Conservation (phyloP, 2,888 invertebrate species). For the Cryptophagus acutangulus region DNA sequence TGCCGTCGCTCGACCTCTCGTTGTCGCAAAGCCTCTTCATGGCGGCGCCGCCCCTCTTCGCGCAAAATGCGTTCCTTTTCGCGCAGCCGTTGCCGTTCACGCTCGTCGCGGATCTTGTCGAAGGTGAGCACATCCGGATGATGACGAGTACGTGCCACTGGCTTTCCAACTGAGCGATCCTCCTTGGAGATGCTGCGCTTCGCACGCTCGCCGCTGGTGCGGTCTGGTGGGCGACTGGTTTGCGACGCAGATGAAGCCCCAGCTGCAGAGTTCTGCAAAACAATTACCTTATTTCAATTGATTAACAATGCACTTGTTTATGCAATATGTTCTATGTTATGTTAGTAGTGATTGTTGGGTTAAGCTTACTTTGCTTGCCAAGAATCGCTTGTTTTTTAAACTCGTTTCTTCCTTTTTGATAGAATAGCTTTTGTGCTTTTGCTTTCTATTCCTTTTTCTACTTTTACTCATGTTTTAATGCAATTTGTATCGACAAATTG, state of each 20-base stretch:
- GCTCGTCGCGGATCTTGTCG: conserved; percentile 74
- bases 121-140: conserved; percentile 65
- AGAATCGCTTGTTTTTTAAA: no score
- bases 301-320: no score
- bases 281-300: no score
- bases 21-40: conserved; percentile 72
- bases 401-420: no score
- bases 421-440: no score
- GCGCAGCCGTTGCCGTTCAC: conserved; percentile 67
- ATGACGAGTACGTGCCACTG: conserved; percentile 21
- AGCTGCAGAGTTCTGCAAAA: conserved; percentile 19
- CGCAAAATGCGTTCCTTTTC: conserved; percentile 73
- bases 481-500: no score
- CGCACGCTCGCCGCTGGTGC: conserved; percentile 4
- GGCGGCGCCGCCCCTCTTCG: conserved; percentile 75
- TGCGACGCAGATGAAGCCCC: conserved; percentile 6
- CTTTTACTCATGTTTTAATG: no score
- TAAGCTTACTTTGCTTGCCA: no score
- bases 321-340: no score
- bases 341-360: no score
- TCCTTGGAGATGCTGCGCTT: neutral
- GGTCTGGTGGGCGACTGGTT: conserved; percentile 10
- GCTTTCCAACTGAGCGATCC: neutral
- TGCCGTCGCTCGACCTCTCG: conserved; percentile 70
- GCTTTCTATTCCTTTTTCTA: no score